Evolutionary conservation across 2,113 vertebrate species (phyloP).

Genomic region (Cyanoliseus patagonus): DNA sequence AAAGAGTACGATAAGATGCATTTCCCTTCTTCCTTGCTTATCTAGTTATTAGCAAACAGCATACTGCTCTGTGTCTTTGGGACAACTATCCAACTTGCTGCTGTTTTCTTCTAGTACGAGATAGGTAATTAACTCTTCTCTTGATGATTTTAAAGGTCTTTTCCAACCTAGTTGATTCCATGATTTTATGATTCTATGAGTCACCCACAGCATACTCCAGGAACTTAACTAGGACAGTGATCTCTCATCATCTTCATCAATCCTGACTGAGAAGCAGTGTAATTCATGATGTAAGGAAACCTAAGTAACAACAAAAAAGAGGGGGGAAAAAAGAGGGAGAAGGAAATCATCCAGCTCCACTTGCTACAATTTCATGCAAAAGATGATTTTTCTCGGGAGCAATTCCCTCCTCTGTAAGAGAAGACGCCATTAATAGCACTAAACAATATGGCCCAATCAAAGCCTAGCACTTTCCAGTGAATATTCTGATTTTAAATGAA

Average conservation of each 20-base stretch:
- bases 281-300: background rate
- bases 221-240: background rate
- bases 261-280: background rate
- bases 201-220: background rate
- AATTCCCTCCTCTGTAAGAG: background rate
- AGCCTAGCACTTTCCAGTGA: background rate
- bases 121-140: background rate
- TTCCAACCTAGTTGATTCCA: background rate
- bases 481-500: slow-evolving; percentile 52
- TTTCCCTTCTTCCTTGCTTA: background rate
- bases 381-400: background rate
- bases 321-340: background rate
- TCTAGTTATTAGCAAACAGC: slow-evolving; percentile 29
- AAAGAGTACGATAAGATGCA: background rate
- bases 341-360: background rate
- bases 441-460: slow-evolving; percentile 4
- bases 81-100: background rate
- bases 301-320: background rate
- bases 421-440: background rate
- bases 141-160: background rate
- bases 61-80: background rate
- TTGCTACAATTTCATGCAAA: background rate
- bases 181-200: too few species aligned
- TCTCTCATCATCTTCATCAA: background rate
- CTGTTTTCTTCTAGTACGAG: background rate